Percentiles rank a stretch among this genome's conserved stretches.
Conservation (phyloP, 2,888 invertebrate genomes). For the Melanophora roralis region DNA sequence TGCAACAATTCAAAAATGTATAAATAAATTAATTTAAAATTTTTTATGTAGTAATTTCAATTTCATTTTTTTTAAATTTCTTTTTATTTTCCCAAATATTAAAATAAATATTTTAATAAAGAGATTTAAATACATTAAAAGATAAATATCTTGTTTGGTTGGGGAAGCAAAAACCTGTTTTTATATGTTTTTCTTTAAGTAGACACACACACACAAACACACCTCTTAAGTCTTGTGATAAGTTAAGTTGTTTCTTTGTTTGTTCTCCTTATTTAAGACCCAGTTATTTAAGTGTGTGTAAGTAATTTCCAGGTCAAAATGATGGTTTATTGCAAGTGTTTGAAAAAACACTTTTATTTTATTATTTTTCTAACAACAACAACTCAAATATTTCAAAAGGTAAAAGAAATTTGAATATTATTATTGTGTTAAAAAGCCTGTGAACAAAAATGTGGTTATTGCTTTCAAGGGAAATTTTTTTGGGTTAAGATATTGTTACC, state of each 20-base stretch:
- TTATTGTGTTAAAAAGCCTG: background rate
- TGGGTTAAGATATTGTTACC: too few species aligned
- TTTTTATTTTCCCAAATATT: too few species aligned
- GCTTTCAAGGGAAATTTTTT: too few species aligned
- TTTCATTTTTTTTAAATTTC: too few species aligned
- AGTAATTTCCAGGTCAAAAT: constrained; percentile 11
- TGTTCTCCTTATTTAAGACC: constrained; percentile 4
- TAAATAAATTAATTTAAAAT: too few species aligned
- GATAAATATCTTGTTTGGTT: too few species aligned
- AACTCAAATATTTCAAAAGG: background rate
- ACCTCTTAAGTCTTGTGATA: background rate
- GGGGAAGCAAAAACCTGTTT: too few species aligned
- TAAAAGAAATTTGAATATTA: background rate
- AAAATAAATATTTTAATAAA: too few species aligned
- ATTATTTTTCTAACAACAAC: background rate
- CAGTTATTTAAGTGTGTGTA: constrained; percentile 24
- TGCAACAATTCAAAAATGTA: too few species aligned
- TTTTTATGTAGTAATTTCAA: too few species aligned
- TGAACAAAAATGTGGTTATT: too few species aligned
- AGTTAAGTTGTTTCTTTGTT: background rate
- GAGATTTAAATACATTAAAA: too few species aligned
- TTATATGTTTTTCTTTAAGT: background rate
- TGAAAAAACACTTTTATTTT: background rate
- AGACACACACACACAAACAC: background rate
- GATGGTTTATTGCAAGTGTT: background rate